A percentile compares a stretch with the other conserved stretches of the same genome.
Evolutionary conservation across 2,797 vertebrate species (phyloP).

Genomic region (Microcaecilia unicolor): DNA sequence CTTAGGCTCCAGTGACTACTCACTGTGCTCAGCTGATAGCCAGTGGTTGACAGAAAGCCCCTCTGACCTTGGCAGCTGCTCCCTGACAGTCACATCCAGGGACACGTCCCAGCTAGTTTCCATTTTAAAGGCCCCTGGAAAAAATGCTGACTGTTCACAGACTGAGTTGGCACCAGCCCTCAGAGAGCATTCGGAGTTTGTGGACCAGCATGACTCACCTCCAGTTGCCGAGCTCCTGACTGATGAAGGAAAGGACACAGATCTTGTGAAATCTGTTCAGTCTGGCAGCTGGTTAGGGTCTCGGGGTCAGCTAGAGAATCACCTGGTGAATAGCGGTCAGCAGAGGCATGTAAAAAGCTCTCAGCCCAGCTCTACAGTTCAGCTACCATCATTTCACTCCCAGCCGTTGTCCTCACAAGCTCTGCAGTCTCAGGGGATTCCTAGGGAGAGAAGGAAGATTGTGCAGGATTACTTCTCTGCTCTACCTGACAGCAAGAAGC

Average conservation of each 20-base stretch:
- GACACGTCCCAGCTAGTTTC: neutral
- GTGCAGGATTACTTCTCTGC: conserved; percentile 28
- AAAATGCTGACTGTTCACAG: rapidly evolving
- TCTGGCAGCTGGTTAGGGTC: too few species aligned
- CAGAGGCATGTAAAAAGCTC: too few species aligned
- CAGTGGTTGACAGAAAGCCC: neutral
- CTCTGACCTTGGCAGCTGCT: rapidly evolving
- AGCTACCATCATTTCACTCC: neutral
- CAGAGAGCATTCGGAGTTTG: rapidly evolving
- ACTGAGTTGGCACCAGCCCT: rapidly evolving
- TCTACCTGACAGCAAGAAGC: conserved; percentile 1
- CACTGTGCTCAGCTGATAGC: neutral
- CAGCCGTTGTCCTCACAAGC: conserved; percentile 30
- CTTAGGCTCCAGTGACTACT: conserved; percentile 4
- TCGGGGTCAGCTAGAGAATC: too few species aligned
- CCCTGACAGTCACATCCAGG: neutral
- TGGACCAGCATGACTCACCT: neutral
- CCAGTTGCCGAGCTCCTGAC: neutral
- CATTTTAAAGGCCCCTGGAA: rapidly evolving
- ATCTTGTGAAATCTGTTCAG: too few species aligned
- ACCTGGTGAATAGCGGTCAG: too few species aligned
- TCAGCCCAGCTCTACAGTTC: too few species aligned
- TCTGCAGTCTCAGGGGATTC: conserved; percentile 11
- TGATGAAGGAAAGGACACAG: neutral
- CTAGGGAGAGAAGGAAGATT: conserved; percentile 25